Evolutionary conservation across 1,140 invertebrate species (phyloP), one percentile per base, ranked within the genome.

Genomic region (Brachionus koreanus): DNA sequence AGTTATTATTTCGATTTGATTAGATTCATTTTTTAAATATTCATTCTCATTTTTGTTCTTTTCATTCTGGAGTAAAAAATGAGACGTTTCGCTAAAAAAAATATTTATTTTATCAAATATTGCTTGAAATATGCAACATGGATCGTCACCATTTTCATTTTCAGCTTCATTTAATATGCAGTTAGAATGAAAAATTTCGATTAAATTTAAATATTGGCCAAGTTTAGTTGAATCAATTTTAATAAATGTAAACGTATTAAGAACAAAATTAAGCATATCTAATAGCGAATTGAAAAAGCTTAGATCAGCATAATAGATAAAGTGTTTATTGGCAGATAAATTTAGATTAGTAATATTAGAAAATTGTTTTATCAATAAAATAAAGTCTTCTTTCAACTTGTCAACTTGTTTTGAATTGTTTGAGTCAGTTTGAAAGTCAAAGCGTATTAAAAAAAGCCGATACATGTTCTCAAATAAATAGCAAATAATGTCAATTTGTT

Each of bases 1-100:
- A 12, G 76, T 79, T 19, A 79, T 79, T 39, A 79, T 79, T 43
- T 79, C 25, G 1, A 37, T 46, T 43, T 65, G 33, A 61, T 65
- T 79, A 9, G 49, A 42, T 35, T 61, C 46, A 16, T n/a, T 12
- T 42, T 37, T 33, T 5, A 2, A 4, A 2, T 16, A 69, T 16
- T 37, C 37, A 43, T 61, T 33, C 16, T 43, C 46, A 25, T 12
- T 61, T 13, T 79, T 42, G 0, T 10, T 5, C 12, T 37, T 79
- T 37, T 33, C 33, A 2, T 74, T 35, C 16, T 10, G 13, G 16
- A 39, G 13, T 35, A 79, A 10, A 23, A n/a, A 12, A 61, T 79
- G 57, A 25, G 35, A 19, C n/a, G 29, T 43, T 12, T 79, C 76
- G 23, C 19, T 43, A 35, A 61, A 79, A 65, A 42, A 79, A 23